A percentile compares a stretch with the other conserved stretches of the same genome.
Evolutionary conservation across 2,888 invertebrate genomes (phyloP).

Genomic region (Drosophila fulvimacula): DNA sequence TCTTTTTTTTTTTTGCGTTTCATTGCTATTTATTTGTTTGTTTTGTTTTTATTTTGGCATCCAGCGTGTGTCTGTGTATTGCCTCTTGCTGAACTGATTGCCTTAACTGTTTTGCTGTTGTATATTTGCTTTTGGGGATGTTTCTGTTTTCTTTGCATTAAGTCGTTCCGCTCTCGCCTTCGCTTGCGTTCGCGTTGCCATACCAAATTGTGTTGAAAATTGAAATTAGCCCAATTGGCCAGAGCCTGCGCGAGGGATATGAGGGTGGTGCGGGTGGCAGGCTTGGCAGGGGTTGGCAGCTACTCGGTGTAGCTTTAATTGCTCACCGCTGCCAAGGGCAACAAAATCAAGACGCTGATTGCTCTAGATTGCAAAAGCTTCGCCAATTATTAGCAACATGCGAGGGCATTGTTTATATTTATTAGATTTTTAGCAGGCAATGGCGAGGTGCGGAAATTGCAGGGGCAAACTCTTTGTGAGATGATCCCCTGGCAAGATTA

Average conservation of each 20-base stretch:
- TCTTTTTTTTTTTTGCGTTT: constrained; percentile 20
- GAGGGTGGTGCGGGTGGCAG: too few relatives aligned
- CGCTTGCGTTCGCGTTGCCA: constrained; percentile 1
- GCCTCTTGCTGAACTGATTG: constrained; percentile 58
- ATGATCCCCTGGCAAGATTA: constrained; percentile 71
- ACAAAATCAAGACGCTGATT: constrained; percentile 39
- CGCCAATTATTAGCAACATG: constrained; percentile 71
- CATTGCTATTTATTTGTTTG: constrained; percentile 50
- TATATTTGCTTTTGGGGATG: constrained; percentile 35
- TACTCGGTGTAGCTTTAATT: constrained; percentile 35
- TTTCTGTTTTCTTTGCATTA: constrained; percentile 47
- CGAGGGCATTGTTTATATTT: constrained; percentile 64
- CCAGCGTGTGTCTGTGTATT: constrained; percentile 11
- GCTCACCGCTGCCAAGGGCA: constrained; percentile 14
- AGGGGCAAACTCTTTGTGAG: constrained; percentile 56
- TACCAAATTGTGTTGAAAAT: constrained; percentile 69
- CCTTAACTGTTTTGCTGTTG: constrained; percentile 47
- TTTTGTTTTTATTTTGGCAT: constrained; percentile 27
- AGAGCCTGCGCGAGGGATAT: constrained; percentile 5
- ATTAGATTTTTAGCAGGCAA: constrained; percentile 60
- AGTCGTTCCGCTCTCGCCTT: constrained; percentile 8
- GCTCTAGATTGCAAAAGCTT: constrained; percentile 42
- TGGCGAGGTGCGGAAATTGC: constrained; percentile 64
- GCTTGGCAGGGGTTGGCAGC: background rate
- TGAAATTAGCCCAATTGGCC: constrained; percentile 70